Base-by-base conservation (phyloP, 2,797 vertebrate species). In the Microctenopoma stevenorrisi region DNA sequence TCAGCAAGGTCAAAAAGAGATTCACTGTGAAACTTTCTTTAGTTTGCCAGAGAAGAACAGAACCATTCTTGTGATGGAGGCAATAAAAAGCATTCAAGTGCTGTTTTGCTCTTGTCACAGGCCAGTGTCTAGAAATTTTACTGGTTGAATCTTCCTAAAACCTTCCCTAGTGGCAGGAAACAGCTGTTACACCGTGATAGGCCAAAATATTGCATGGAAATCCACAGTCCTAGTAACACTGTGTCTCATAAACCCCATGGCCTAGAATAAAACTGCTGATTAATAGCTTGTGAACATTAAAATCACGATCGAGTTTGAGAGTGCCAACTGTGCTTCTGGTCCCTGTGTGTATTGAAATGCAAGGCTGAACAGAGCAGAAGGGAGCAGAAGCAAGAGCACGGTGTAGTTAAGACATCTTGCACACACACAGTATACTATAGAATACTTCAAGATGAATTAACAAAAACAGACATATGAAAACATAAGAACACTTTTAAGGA, bases 241-340 rank as follows among this genome's bases (percentile, higher is more conserved):
- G 80, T 68, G 76, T 88, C 81, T 81, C 83, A 67, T 88, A 91
- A 91, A 92, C 83, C 80, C 79, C 59, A 58, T 40, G 79, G 80
- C 83, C 82, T 54, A 55, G 76, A 80, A 82, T 87, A 85, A 87
- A 91, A 92, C 58, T 77, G 85, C 88, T 88, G 88, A 92, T 89
- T 92, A 89, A 93, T 91, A 82, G 88, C 83, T 86, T 74, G 77
- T 79, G 83, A 65, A 68, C 86, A 89, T 91, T 91, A 89, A 91
- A 92, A 74, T 81, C 85, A 74, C 69, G 69, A 85, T 83, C 69
- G 40, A 73, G 83, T 79, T 79, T 74, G 79, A 86, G 68, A 73
- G 85, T 51, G 74, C 85, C 83, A 88, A 84, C 80, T 88, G 78
- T 64, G 78, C 78, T 68, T 44, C 61, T 74, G 81, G 78, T 64